Evolutionary conservation across 2,888 invertebrate species (phyloP), one percentile per base, ranked within the genome.

Genomic region (Exephanes ischioxanthus): DNA sequence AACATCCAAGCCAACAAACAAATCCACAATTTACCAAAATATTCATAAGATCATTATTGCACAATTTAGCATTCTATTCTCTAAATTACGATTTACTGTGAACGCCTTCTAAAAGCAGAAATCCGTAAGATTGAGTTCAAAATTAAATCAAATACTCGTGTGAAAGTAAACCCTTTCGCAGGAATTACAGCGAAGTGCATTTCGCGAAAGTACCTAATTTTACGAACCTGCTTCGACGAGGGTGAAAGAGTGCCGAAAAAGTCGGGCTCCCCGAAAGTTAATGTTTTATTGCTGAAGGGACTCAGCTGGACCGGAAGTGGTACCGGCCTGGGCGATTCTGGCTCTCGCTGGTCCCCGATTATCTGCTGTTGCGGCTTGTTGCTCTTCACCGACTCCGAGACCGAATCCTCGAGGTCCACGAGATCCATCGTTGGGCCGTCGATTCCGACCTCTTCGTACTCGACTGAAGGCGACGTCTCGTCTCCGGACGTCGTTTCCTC

Each of bases 191-290:
- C n/a, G 37, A 55, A 3, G 5, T 6, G 1, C 1, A 71, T 71
- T 33, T 53, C 33, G 7, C 6, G n/a, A n/a, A n/a, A 41, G n/a
- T 7, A 16, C 9, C 30, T 3, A 41, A 5, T 67, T 48, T 41
- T 14, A 33, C 48, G 16, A 66, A 83, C 91, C 87, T 91, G 90
- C 79, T 90, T 92, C 37, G 91, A 91, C 37, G 89, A 90, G n/a
- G 92, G 92, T 9, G 92, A 91, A 71, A 91, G 51, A 14, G 92
- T 90, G 55, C 91, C 91, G 72, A 91, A 89, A 67, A 90, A 89
- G 48, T 88, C 87, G 51, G 89, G 81, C 61, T 90, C 86, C 82
- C 68, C 80, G 58, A 48, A 41, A 30, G 30, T 53, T 9, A 55
- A 63, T 70, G 58, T 61, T 33, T 61, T 33, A 78, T 73, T 78